Conservation (phyloP, 92 coral and sea anemone species). For the Muricea muricata region DNA sequence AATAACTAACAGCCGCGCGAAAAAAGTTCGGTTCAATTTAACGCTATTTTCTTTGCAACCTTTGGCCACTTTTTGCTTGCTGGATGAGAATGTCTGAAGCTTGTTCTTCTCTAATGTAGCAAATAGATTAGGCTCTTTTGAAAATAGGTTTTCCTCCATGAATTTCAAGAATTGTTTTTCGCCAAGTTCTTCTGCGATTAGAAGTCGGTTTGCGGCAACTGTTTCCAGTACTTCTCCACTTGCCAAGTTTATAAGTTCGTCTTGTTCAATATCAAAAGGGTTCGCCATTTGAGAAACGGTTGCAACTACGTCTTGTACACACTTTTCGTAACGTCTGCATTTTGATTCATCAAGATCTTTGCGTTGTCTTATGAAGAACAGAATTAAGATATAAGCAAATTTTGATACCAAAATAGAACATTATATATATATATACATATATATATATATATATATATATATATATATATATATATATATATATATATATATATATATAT, state of each 20-base stretch:
- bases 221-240: conserved; percentile 42
- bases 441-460: too few species aligned
- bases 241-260: conserved; percentile 36
- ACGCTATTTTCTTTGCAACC: conserved; percentile 26
- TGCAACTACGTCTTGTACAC: conserved; percentile 32
- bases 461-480: too few species aligned
- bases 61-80: conserved; percentile 28
- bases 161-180: conserved; percentile 38
- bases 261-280: conserved; percentile 50
- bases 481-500: too few species aligned
- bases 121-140: conserved; percentile 52
- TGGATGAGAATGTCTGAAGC: conserved; percentile 38
- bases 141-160: conserved; percentile 1
- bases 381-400: too few species aligned
- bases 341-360: conserved; percentile 51
- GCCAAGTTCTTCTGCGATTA: conserved; percentile 47
- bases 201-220: conserved; percentile 21
- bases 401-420: not conserved
- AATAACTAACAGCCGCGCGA: conserved; percentile 51
- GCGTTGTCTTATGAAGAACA: too few species aligned
- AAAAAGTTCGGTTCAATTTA: conserved; percentile 39
- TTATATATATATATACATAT: too few species aligned
- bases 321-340: conserved; percentile 46
- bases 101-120: conserved; percentile 34
- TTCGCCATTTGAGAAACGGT: conserved; percentile 55